phyloP scores from a whole-genome alignment of 2,113 vertebrate genomes.

The Progne subis region DNA sequence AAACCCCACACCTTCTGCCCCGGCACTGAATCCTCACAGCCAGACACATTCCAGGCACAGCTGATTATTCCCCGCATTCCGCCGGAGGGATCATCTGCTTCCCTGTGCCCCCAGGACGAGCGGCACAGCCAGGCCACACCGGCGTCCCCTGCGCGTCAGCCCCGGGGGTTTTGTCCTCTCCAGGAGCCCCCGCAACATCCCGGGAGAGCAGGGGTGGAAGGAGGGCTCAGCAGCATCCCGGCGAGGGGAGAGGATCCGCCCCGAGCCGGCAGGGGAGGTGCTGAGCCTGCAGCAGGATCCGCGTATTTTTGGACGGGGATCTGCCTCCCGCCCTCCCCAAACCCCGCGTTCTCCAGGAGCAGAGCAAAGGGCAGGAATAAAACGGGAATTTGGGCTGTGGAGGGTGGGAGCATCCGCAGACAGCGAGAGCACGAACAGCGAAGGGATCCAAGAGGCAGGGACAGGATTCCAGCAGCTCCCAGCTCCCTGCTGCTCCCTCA shows the following conservation, averaged over 20 bases:
- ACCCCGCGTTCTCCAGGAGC: not conserved
- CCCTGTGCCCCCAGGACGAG: not conserved
- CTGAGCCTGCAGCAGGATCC: not conserved
- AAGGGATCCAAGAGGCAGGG: constrained; percentile 4
- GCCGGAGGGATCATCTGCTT: not conserved
- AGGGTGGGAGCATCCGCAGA: not conserved
- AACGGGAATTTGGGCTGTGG: not conserved
- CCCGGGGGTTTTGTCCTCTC: not conserved
- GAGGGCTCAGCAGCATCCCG: not conserved
- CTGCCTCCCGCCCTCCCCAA: not conserved
- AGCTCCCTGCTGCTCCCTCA: constrained; percentile 21
- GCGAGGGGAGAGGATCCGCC: not conserved
- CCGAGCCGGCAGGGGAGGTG: not conserved
- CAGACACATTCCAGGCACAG: not conserved
- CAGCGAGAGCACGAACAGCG: too few species aligned
- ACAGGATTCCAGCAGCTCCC: not conserved
- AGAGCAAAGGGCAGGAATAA: not conserved
- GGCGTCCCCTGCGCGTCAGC: too few species aligned
- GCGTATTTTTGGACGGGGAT: not conserved
- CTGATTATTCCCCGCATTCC: not conserved
- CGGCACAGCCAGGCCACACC: constrained; percentile 13
- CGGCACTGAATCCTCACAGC: not conserved
- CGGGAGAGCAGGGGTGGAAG: not conserved
- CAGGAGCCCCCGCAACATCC: not conserved
- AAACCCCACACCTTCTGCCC: not conserved